These are phyloP conservation scores for Eupristina koningsbergeri DNA, from an alignment of 1,140 invertebrate species.

Conservation along the genomic window DNA sequence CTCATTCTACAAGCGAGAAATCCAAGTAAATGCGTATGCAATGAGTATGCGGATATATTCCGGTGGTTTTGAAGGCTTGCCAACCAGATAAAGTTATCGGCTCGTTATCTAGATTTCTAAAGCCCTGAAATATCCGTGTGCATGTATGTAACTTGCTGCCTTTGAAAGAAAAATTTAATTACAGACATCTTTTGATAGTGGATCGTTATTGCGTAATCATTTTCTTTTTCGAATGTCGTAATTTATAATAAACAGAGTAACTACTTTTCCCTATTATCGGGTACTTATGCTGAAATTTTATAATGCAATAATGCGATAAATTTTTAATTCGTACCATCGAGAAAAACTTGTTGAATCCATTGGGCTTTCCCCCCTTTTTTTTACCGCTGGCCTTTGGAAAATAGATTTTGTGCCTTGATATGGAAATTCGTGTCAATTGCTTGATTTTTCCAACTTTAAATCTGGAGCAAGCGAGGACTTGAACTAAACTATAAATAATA, in stretches of 20 bases:
- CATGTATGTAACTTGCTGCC: not conserved
- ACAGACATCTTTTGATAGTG: slow-evolving; percentile 11
- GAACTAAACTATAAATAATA: too few species aligned
- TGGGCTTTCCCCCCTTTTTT: too few species aligned
- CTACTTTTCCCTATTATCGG: not conserved
- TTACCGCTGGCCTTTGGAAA: too few species aligned
- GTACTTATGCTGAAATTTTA: not conserved
- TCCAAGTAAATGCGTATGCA: slow-evolving; percentile 19
- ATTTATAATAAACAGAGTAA: slow-evolving; percentile 19
- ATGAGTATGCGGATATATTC: slow-evolving; percentile 24
- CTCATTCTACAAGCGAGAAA: slow-evolving; percentile 7
- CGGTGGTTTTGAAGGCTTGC: slow-evolving; percentile 16
- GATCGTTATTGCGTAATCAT: not conserved
- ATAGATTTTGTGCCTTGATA: too few species aligned
- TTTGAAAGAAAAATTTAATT: slow-evolving; percentile 12
- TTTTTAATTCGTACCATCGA: not conserved
- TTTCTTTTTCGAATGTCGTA: not conserved
- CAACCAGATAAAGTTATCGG: slow-evolving; percentile 32
- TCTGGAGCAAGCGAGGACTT: too few species aligned
- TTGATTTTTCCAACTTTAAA: too few species aligned
- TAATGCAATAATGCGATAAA: not conserved
- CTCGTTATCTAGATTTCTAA: slow-evolving; percentile 16
- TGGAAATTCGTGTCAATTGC: too few species aligned
- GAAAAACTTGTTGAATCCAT: too few species aligned
- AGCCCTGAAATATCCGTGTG: not conserved